Percentiles rank a stretch among this genome's conserved stretches.
These are phyloP conservation scores for Lota lota DNA, from an alignment of 2,113 vertebrate genomes.

Conservation along the genomic window DNA sequence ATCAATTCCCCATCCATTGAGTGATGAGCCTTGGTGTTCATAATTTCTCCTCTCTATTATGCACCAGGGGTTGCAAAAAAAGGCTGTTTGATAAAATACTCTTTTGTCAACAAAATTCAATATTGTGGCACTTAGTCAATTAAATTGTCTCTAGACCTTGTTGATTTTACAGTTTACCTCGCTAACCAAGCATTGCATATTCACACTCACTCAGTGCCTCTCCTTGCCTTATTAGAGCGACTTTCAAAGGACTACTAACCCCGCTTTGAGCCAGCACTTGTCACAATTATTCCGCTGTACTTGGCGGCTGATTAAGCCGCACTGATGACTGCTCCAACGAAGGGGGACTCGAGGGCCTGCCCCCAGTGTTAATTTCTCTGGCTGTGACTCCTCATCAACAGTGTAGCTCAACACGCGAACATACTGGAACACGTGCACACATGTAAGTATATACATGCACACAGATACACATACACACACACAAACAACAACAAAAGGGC, in stretches of 20 bases:
- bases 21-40: constrained; percentile 9
- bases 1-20: constrained; percentile 40
- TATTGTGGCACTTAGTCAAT: too few relatives aligned
- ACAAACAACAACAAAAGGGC: too few relatives aligned
- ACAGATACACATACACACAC: too few relatives aligned
- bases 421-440: background rate
- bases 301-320: constrained; percentile 14
- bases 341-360: too few relatives aligned
- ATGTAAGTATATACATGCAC: too few relatives aligned
- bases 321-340: constrained; percentile 16
- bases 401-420: too few relatives aligned
- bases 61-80: too few relatives aligned
- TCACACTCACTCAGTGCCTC: background rate
- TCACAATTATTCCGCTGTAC: constrained; percentile 4
- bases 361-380: background rate
- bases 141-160: too few relatives aligned
- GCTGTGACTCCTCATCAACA: background rate
- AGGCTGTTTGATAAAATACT: too few relatives aligned
- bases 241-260: constrained; percentile 1
- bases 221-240: background rate
- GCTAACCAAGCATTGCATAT: background rate
- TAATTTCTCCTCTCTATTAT: too few relatives aligned
- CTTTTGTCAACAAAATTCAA: too few relatives aligned
- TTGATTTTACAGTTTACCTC: too few relatives aligned
- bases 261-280: constrained; percentile 17